These are phyloP conservation scores for Ceratosolen solmsi DNA, from an alignment of 1,140 invertebrate genomes.

Conservation along the genomic window DNA sequence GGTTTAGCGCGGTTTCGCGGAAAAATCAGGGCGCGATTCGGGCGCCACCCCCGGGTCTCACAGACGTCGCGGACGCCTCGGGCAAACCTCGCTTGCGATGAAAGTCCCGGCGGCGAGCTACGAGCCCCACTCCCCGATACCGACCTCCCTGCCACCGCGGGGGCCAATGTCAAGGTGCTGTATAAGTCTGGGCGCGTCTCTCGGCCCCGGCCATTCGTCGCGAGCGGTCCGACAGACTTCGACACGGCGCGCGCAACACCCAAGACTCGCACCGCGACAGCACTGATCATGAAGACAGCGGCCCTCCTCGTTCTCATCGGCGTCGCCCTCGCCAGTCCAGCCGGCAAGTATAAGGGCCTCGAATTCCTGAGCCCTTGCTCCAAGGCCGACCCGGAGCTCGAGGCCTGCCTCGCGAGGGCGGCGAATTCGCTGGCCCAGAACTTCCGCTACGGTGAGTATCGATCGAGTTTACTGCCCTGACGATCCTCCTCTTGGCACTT, in stretches of 20 bases:
- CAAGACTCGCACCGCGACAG: neutral
- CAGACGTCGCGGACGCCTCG: neutral
- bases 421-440: constrained; percentile 81
- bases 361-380: constrained; percentile 81
- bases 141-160: constrained; percentile 45
- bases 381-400: constrained; percentile 79
- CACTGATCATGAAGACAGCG: neutral
- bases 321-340: constrained; percentile 39
- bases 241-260: neutral
- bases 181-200: constrained; percentile 68
- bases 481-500: too few species aligned
- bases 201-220: constrained; percentile 65
- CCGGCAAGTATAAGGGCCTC: constrained; percentile 66
- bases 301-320: neutral
- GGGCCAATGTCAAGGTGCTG: constrained; percentile 74
- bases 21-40: too few species aligned
- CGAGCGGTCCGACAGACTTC: constrained; percentile 59
- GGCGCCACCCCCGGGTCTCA: too few species aligned
- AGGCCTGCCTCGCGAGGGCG: constrained; percentile 80
- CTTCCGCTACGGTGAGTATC: constrained; percentile 75
- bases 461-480: too few species aligned
- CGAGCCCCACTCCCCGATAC: constrained; percentile 16
- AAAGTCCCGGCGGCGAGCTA: neutral
- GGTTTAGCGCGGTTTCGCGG: too few species aligned
- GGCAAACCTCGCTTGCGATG: neutral